Base-by-base conservation (phyloP, 2,113 vertebrate genomes). In the Nannobrachium achirus region DNA sequence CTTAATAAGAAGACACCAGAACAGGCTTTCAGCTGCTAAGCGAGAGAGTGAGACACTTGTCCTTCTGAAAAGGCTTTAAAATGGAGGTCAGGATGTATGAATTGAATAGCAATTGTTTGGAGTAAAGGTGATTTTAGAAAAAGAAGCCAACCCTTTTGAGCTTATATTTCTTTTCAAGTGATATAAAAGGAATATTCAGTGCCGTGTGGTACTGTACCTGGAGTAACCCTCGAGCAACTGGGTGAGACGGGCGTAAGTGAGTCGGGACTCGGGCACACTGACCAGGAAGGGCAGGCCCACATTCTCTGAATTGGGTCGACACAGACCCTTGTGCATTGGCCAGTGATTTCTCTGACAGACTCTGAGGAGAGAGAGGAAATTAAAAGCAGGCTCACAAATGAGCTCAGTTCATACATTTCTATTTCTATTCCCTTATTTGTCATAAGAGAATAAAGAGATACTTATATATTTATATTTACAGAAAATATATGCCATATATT, bases 211-310 rank as follows among this genome's bases (percentile, higher is more conserved):
- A 13, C 8, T 19, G 8, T 89, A 99, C 98, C 98, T 96, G 66
- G 97, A 96, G 0, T 95, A 98, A 45, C 96, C 97, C 73, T 99
- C 95, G 42, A 99, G 89, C 2, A 99, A 92, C 89, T 98, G 97
- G 45, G 94, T 89, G 16, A 99, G 94, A 41, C 96, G 95, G 20
- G 92, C 44, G 0, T 96, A 96, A 18, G 94, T 98, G 79, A 99
- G 94, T 13, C 97, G 95, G 16, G 97, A 98, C 82, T 96, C 93
- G 0, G 97, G 95, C 15, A 98, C 94, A 0, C 96, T 98, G 88
- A 99, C 92, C 80, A 99, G 84, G 91, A 99, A 99, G 0, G 98
- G 98, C 78, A 94, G 93, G 33, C 98, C 98, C 2, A 98, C 96
- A 33, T 95, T 96, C 88, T 99, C 98, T 0, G 71, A 78, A 78